Base-by-base conservation (phyloP, 2,888 invertebrate species). In the Chymomyza fuscimana region DNA sequence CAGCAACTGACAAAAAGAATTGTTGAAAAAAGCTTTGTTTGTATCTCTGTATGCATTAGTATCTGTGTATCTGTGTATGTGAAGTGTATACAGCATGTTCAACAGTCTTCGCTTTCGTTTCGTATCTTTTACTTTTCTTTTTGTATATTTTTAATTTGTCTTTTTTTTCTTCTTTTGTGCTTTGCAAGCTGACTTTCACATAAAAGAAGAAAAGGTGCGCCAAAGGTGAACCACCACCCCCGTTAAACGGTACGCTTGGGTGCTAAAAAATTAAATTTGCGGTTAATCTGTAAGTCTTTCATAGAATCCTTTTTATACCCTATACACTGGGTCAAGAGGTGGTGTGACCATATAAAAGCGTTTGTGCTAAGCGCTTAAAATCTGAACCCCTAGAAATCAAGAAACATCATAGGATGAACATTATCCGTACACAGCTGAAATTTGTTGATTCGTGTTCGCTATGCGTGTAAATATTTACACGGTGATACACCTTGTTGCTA, bases 31-130 rank as follows among this genome's bases (percentile, higher is more conserved):
- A 19, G 54, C 16, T 54, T 10, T 46, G 40, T 46, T 10, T 46
- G 40, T 46, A 4, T 46, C 10, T 40, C 12, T 46, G 40, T 46
- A 7, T n/a, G n/a, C n/a, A n/a, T n/a, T n/a, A 5, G 40, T 46
- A 7, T 46, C 1, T 46, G 40, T 46, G 40, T 46, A 7, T 40
- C 5, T 46, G 40, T 12, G 40, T 46, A 12, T 46, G 40, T 54
- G 54, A 54, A 54, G 72, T 62, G 15, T 64, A 75, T 68, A 65
- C 63, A 76, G 68, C 58, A 58, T 63, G 63, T 36, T 69, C 70
- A 70, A 69, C 62, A 75, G 81, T 77, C 80, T 84, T 87, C 82
- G 80, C 82, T 85, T 88, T 86, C 84, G 76, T 84, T 84, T 85
- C 74, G 75, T 76, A 74, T 82, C 72, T 80, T 84, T 74, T 79